A percentile compares a stretch with the other conserved stretches of the same genome.
These are phyloP conservation scores for Phycodurus eques DNA, from an alignment of 2,113 vertebrate species.

Conservation along the genomic window DNA sequence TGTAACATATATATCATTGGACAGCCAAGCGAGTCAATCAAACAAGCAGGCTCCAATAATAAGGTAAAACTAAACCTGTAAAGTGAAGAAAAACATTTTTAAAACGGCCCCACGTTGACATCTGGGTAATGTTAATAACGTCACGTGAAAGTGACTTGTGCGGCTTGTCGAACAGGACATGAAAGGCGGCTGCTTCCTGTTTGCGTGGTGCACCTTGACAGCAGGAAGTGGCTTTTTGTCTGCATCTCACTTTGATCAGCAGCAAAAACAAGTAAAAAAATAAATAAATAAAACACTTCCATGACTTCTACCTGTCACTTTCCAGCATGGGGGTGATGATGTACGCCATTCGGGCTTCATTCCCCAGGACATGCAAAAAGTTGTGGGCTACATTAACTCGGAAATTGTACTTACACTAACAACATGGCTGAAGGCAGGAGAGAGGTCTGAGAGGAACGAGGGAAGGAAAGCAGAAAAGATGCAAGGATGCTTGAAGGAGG, in stretches of 20 bases:
- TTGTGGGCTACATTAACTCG: too few relatives aligned
- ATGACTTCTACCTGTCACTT: slow-evolving; percentile 47
- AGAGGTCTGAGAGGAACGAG: too few relatives aligned
- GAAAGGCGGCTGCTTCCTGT: slow-evolving; percentile 72
- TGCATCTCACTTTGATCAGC: slow-evolving; percentile 35
- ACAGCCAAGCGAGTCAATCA: neutral
- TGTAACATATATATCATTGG: too few relatives aligned
- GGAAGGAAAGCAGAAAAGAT: too few relatives aligned
- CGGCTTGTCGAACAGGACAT: slow-evolving; percentile 41
- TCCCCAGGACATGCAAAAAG: neutral
- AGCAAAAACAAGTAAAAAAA: neutral
- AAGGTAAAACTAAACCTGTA: neutral
- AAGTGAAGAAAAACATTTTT: neutral
- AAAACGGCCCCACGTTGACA: neutral
- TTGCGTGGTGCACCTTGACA: slow-evolving; percentile 64
- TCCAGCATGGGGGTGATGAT: slow-evolving; percentile 29
- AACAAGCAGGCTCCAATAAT: neutral
- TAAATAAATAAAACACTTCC: slow-evolving; percentile 53
- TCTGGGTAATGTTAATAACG: neutral
- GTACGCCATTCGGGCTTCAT: neutral
- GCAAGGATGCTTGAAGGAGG: too few relatives aligned
- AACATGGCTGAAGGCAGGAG: too few relatives aligned
- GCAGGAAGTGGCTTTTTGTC: slow-evolving; percentile 72
- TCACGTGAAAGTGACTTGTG: slow-evolving; percentile 24
- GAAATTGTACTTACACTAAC: neutral